These are phyloP conservation scores for Lepas anatifera DNA, from an alignment of 2,888 invertebrate genomes.

Conservation along the genomic window DNA sequence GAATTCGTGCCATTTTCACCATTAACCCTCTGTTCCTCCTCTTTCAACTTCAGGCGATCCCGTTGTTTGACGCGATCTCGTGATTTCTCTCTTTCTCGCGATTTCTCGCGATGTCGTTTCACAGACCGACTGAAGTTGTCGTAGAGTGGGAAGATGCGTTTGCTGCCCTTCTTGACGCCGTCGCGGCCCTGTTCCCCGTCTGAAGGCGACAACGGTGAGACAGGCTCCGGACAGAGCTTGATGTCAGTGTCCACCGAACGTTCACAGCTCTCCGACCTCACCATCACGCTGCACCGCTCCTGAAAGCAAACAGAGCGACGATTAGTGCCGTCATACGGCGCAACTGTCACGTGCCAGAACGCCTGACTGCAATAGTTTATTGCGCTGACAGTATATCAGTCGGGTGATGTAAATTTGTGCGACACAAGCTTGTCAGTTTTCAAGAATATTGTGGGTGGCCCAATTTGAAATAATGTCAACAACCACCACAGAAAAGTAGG, in stretches of 20 bases:
- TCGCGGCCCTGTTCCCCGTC: background rate
- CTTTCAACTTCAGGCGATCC: background rate
- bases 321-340: too few relatives aligned
- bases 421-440: too few relatives aligned
- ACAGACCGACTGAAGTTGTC: background rate
- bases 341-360: too few relatives aligned
- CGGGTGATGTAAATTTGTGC: too few relatives aligned
- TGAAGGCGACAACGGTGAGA: background rate
- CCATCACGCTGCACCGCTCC: background rate
- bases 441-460: too few relatives aligned
- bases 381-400: too few relatives aligned
- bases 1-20: background rate
- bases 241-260: background rate
- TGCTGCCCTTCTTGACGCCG: background rate
- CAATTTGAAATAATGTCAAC: too few relatives aligned
- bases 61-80: background rate
- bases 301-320: background rate
- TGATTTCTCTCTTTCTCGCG: background rate
- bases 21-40: background rate
- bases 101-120: slow-evolving; percentile 2
- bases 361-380: too few relatives aligned
- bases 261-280: background rate
- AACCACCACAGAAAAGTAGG: too few relatives aligned
- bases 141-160: background rate
- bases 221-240: background rate